Evolutionary conservation across 1,140 invertebrate genomes (phyloP), one percentile per base, ranked within the genome.

Genomic region (Globodera rostochiensis): DNA sequence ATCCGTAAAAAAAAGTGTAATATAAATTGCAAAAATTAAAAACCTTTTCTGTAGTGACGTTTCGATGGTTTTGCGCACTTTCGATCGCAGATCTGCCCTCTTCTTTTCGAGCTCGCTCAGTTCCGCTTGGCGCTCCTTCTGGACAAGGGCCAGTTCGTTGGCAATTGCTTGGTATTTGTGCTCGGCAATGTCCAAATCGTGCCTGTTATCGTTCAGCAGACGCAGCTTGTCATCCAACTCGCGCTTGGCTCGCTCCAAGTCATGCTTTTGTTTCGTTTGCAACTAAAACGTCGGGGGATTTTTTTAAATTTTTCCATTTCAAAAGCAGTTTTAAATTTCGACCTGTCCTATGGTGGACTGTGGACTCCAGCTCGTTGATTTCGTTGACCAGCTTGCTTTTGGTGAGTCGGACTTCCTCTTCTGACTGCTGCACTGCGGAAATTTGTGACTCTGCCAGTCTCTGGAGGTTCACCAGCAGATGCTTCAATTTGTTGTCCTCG

Each of bases 21-120:
- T 36, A 36, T 36, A 36, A 36, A 36, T 36, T 36, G 1, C 36
- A 36, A 36, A 36, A 36, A 36, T 36, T 36, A 36, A 36, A 25
- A 25, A 77, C 76, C 76, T 36, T 78, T 78, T 78, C 9, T 78
- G 77, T 4, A 78, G 8, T 6, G 60, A 45, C 1, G 25, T 46
- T 46, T 78, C 77, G n/a, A 78, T 78, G 25, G 64, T 46, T 46
- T 78, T 78, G 15, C 64, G 19, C 11, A 78, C 77, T n/a, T n/a
- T n/a, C n/a, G n/a, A n/a, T n/a, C n/a, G 71, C 21, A 74, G 49
- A 19, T 8, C 36, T 25, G 45, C 73, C 7, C 74, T 19, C 73
- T 49, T 9, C 36, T 7, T 4, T 46, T 80, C 60, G 19, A 47
- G 6, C 69, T 78, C 69, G 69, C 46, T 8, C n/a, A n/a, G n/a